Evolutionary conservation across 2,888 invertebrate genomes (phyloP), one percentile per base, ranked within the genome.

Genomic region (Mesoligia furuncula): DNA sequence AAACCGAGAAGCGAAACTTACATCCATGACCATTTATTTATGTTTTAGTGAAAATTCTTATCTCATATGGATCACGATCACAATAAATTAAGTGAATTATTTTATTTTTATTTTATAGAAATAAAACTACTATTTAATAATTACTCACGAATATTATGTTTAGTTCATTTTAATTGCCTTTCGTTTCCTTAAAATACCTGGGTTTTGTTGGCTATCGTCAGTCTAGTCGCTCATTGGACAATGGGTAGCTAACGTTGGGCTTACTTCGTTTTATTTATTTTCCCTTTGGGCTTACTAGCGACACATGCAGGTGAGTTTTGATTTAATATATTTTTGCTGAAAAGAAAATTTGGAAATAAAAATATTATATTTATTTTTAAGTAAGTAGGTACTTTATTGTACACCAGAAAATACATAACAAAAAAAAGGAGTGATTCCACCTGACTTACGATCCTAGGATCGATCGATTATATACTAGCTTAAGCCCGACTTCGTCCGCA

Each of bases 121-220:
- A 73, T 68, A 57, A 67, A 59, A 81, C 11, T 74, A 66, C 64
- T 65, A 81, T 59, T 77, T 61, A 61, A 78, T 84, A 75, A 77
- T 83, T 73, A 70, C 59, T 88, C 89, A 88, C 87, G 87, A 88
- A 68, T 85, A 77, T 61, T 48, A 27, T 17, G n/a, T 75, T 7
- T 65, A 71, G 57, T 51, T 2, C 9, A 27, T 79, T 85, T 90
- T 90, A 79, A 87, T 85, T 31, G 74, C 8, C 75, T 83, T 87
- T 84, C 79, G 85, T 84, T 81, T 64, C 65, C 48, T n/a, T 87
- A 90, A 89, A 84, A 88, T 71, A 65, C 71, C 51, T 15, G 36
- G 9, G 1, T 9, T 45, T n/a, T 11, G 61, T 48, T 24, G 42
- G 27, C 8, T 8, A 68, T 80, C 65, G 13, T 75, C 77, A 90